Conservation (phyloP, 2,888 invertebrate species). For the Gisinianus flammeolus region DNA sequence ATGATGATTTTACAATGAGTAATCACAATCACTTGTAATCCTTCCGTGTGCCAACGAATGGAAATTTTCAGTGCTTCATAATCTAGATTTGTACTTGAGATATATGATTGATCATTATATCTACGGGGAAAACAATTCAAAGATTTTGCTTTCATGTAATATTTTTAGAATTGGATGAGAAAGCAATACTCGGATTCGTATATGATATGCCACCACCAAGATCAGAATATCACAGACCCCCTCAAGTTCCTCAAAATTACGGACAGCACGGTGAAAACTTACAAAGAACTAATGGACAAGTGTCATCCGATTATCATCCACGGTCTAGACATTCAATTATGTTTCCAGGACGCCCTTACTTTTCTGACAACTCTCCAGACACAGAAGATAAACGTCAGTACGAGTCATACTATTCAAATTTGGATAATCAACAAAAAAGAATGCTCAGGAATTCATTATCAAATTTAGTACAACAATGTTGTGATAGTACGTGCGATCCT, state of each 20-base stretch:
- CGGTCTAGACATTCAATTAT: background rate
- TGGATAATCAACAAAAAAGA: constrained; percentile 1
- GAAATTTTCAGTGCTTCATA: background rate
- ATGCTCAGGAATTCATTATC: background rate
- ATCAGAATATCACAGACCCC: background rate
- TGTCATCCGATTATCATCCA: background rate
- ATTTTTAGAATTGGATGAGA: constrained; percentile 3
- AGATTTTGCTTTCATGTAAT: background rate
- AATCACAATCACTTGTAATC: background rate
- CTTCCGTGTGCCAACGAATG: background rate
- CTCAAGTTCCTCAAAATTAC: background rate
- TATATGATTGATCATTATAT: background rate
- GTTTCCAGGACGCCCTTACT: background rate
- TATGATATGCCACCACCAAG: background rate
- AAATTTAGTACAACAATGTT: background rate
- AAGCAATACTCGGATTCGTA: background rate
- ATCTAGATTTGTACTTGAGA: background rate
- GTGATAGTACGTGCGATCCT: background rate
- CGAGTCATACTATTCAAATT: background rate
- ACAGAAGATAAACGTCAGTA: background rate
- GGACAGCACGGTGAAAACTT: too few relatives aligned
- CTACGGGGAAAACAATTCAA: background rate
- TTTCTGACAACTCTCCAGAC: background rate
- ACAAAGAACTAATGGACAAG: background rate
- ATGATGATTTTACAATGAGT: background rate